These are phyloP conservation scores for Luidia sarsii DNA, from an alignment of 53 echinoderm and acorn worm species.

Conservation along the genomic window DNA sequence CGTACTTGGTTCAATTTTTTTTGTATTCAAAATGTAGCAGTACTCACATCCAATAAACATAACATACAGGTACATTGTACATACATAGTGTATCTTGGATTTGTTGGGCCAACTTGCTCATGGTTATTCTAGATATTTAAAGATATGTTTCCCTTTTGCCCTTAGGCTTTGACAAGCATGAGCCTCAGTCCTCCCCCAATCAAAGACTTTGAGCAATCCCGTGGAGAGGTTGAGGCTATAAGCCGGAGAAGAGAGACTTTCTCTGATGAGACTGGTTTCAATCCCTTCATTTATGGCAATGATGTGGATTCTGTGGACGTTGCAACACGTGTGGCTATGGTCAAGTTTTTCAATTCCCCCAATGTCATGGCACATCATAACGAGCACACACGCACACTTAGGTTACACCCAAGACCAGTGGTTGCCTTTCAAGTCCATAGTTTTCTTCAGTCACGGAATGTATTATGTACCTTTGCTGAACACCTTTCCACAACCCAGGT, in stretches of 20 bases:
- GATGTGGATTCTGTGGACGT: constrained; percentile 97
- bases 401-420: constrained; percentile 92
- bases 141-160: no score
- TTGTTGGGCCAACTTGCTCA: no score
- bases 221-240: constrained; percentile 79
- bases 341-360: constrained; percentile 89
- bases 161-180: constrained; percentile 88
- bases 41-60: no score
- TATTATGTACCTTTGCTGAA: constrained; percentile 60
- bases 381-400: constrained; percentile 89
- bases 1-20: no score
- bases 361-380: constrained; percentile 86
- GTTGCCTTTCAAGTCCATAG: constrained; percentile 91
- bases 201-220: constrained; percentile 90
- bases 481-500: constrained; percentile 80
- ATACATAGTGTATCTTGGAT: no score
- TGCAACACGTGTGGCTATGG: constrained; percentile 95
- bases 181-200: constrained; percentile 90
- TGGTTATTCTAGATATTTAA: no score
- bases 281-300: constrained; percentile 89
- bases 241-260: constrained; percentile 58
- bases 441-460: constrained; percentile 75
- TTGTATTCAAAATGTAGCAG: no score
- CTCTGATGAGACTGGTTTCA: constrained; percentile 72
- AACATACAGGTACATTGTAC: no score